Percentiles rank a stretch among this genome's conserved stretches.
Conservation (phyloP, 2,797 vertebrate genomes). For the Gobionotothen gibberifrons region DNA sequence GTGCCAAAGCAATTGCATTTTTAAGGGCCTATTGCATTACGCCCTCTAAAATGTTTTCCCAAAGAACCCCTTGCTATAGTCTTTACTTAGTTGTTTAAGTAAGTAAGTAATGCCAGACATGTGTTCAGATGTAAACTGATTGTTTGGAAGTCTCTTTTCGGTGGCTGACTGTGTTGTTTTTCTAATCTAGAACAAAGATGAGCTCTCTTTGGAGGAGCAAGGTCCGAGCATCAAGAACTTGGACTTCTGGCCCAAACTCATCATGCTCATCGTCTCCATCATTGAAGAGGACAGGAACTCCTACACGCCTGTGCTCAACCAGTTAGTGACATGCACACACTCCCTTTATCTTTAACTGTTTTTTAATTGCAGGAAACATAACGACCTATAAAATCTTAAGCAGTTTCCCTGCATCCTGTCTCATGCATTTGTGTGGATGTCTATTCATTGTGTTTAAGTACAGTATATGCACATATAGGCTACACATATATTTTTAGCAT, state of each 20-base stretch:
- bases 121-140: not conserved
- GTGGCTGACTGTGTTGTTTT: conserved; percentile 1
- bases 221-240: conserved; percentile 96
- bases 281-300: conserved; percentile 98
- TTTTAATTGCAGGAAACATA: not conserved
- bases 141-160: conserved; percentile 39
- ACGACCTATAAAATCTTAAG: not conserved
- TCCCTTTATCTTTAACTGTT: too few relatives aligned
- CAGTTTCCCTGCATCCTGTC: not conserved
- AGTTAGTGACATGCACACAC: conserved; percentile 85
- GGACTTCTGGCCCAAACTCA: conserved; percentile 99
- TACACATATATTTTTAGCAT: too few relatives aligned
- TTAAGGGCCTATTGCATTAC: too few relatives aligned
- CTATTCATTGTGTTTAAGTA: too few relatives aligned
- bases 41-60: too few relatives aligned
- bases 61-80: too few relatives aligned
- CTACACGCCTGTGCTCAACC: conserved; percentile 95
- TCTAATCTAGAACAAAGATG: conserved; percentile 87
- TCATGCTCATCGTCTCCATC: conserved; percentile 98
- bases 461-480: too few relatives aligned
- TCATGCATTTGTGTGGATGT: too few relatives aligned
- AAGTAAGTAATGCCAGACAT: not conserved
- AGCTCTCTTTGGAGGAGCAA: conserved; percentile 92
- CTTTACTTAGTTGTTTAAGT: too few relatives aligned
- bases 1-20: too few relatives aligned